Percentiles rank a stretch among this genome's conserved stretches.
Conservation (phyloP, 2,888 invertebrate genomes). For the Vanessa cardui region DNA sequence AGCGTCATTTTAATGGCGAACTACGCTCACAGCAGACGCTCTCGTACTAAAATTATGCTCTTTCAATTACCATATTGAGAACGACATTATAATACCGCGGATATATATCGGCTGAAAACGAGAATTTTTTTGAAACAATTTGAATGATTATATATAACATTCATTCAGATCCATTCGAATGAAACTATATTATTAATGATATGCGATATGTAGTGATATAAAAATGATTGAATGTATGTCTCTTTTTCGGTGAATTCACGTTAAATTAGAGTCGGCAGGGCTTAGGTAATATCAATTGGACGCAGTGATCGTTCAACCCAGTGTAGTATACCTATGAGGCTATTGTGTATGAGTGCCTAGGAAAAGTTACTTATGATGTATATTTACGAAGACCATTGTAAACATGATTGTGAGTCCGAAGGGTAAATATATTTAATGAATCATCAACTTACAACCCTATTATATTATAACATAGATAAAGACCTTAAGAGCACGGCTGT, state of each 20-base stretch:
- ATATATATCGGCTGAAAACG: background rate
- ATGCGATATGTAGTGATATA: conserved; percentile 19
- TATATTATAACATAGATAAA: conserved; percentile 38
- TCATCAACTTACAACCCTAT: conserved; percentile 37
- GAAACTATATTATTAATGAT: conserved; percentile 11
- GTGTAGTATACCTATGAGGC: conserved; percentile 59
- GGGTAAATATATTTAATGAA: conserved; percentile 53
- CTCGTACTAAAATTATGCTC: conserved; percentile 25
- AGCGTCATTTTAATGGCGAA: conserved; percentile 23
- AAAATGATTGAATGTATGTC: background rate
- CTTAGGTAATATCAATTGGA: conserved; percentile 45
- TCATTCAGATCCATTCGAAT: too few relatives aligned
- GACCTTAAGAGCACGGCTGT: conserved; percentile 56
- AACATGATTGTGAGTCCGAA: conserved; percentile 79
- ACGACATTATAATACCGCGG: conserved; percentile 4
- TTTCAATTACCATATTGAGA: conserved; percentile 29
- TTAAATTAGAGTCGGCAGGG: conserved; percentile 38
- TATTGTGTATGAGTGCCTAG: conserved; percentile 78
- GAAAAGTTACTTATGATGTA: conserved; percentile 79
- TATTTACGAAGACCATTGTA: conserved; percentile 74
- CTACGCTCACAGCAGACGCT: conserved; percentile 21
- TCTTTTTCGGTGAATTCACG: background rate
- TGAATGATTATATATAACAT: background rate
- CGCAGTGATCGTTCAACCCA: conserved; percentile 52
- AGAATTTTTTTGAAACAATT: background rate